These are phyloP conservation scores for Egretta garzetta DNA, from an alignment of 2,113 vertebrate genomes.

Conservation along the genomic window DNA sequence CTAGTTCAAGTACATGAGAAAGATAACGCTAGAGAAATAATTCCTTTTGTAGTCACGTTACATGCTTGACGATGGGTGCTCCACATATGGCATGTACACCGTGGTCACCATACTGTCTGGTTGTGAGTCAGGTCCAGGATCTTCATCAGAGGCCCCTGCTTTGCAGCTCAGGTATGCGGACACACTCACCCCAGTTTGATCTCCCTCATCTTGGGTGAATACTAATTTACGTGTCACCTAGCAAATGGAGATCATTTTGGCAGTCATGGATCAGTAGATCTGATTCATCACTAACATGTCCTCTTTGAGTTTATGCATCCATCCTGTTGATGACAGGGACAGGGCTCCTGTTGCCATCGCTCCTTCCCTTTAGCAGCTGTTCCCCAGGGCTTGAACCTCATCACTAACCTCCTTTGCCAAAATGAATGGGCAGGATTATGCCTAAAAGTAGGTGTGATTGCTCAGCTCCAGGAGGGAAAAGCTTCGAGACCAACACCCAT, in stretches of 20 bases:
- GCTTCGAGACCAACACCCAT: not conserved
- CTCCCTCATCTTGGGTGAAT: not conserved
- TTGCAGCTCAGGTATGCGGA: not conserved
- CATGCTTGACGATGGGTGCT: not conserved
- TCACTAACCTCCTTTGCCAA: not conserved
- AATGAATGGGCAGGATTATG: not conserved
- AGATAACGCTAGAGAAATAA: not conserved
- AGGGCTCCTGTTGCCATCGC: not conserved
- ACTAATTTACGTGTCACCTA: not conserved
- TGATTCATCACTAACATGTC: not conserved
- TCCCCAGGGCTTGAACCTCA: not conserved
- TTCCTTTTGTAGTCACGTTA: not conserved
- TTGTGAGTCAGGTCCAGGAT: not conserved
- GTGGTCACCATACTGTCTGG: not conserved
- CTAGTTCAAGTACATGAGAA: not conserved
- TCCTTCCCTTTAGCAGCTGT: not conserved
- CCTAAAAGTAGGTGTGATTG: not conserved
- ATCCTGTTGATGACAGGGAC: not conserved
- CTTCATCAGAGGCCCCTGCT: not conserved
- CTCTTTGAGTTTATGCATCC: not conserved
- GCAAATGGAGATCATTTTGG: not conserved
- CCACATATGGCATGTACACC: not conserved
- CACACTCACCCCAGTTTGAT: not conserved
- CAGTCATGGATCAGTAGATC: not conserved
- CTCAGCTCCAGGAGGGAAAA: rapidly evolving